A percentile compares a stretch with the other conserved stretches of the same genome.
Evolutionary conservation across 2,888 invertebrate genomes (phyloP).

Genomic region (Cheilosia pagana): DNA sequence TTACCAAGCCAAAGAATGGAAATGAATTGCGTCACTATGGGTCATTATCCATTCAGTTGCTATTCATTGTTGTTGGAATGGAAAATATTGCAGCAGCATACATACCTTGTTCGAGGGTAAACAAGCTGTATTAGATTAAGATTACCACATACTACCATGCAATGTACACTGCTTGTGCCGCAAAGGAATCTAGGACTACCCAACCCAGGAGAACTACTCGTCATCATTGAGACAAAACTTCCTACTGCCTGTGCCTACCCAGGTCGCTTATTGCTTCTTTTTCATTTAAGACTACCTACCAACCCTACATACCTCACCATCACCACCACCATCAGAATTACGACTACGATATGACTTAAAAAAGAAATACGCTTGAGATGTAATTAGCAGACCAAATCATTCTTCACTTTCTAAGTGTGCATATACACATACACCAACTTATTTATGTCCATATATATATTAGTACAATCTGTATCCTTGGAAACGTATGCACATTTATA

Average conservation of each 20-base stretch:
- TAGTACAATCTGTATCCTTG: slow-evolving; percentile 18
- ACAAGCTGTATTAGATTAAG: slow-evolving; percentile 8
- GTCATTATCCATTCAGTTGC: not conserved
- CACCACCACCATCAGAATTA: slow-evolving; percentile 9
- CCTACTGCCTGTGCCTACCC: slow-evolving; percentile 4
- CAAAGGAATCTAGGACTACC: slow-evolving; percentile 6
- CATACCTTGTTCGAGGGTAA: not conserved
- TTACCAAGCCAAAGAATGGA: too few species aligned
- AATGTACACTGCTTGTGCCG: not conserved
- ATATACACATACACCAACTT: slow-evolving; percentile 4
- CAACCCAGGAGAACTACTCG: slow-evolving; percentile 4
- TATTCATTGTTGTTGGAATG: slow-evolving; percentile 13
- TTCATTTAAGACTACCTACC: slow-evolving; percentile 17
- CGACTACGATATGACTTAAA: slow-evolving; percentile 25
- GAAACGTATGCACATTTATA: slow-evolving; percentile 36
- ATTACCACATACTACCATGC: slow-evolving; percentile 8
- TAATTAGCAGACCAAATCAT: slow-evolving; percentile 31
- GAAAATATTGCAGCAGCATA: not conserved
- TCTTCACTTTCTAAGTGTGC: slow-evolving; percentile 18
- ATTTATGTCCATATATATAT: not conserved
- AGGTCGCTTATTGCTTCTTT: slow-evolving; percentile 2
- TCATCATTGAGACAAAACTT: slow-evolving; percentile 24
- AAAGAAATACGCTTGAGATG: slow-evolving; percentile 43
- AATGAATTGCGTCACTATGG: not conserved
- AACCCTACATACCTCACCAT: not conserved